These are phyloP conservation scores for Rotaria socialis DNA, from an alignment of 2,888 invertebrate species.

Conservation along the genomic window DNA sequence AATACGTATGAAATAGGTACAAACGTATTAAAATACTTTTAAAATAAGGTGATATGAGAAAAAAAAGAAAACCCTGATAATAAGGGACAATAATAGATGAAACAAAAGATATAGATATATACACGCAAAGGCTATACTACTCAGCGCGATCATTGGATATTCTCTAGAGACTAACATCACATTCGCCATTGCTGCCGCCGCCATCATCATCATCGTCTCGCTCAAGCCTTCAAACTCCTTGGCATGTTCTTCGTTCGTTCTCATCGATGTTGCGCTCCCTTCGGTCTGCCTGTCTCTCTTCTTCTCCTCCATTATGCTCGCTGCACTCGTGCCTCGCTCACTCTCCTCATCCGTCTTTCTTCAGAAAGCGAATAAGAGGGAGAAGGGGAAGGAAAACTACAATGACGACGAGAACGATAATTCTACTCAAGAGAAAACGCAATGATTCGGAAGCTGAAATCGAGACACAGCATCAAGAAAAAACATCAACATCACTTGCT, in stretches of 20 bases:
- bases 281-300: not conserved
- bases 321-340: not conserved
- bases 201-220: not conserved
- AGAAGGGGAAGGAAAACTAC: not conserved
- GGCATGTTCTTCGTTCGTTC: slow-evolving; percentile 4
- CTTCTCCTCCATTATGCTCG: not conserved
- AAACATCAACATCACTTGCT: not conserved
- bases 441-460: not conserved
- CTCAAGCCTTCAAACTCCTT: slow-evolving; percentile 10
- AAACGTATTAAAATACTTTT: not conserved
- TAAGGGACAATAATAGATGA: not conserved
- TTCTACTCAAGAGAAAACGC: slow-evolving; percentile 32
- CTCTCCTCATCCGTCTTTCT: slow-evolving; percentile 18
- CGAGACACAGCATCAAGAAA: not conserved
- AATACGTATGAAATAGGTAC: not conserved
- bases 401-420: slow-evolving; percentile 25
- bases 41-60: no score
- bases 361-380: not conserved
- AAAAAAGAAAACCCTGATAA: not conserved
- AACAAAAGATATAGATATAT: not conserved
- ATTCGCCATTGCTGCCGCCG: not conserved
- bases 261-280: not conserved
- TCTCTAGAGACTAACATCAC: not conserved
- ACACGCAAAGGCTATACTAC: not conserved
- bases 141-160: not conserved